Evolutionary conservation across 2,113 vertebrate species (phyloP).

Genomic region (Athene noctua): DNA sequence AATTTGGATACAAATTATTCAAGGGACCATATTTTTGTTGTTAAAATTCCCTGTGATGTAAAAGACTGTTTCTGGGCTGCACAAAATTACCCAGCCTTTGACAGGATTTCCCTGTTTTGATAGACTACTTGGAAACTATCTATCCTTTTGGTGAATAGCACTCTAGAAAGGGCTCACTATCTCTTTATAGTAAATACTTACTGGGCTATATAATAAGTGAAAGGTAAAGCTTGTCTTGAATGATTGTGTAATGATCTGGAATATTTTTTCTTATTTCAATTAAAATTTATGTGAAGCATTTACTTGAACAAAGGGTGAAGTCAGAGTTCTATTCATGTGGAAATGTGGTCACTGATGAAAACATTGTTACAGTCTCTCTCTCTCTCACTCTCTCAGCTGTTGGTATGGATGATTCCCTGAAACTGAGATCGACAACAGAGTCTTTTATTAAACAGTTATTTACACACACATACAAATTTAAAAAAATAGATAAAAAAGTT

Average conservation of each 20-base stretch:
- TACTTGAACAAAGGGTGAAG: not conserved
- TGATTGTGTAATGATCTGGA: not conserved
- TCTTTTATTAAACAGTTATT: not conserved
- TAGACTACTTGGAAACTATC: not conserved
- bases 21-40: not conserved
- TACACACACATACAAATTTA: no score
- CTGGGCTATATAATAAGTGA: not conserved
- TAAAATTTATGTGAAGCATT: not conserved
- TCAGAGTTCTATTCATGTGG: not conserved
- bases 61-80: not conserved
- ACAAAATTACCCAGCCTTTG: not conserved
- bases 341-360: not conserved
- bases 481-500: not conserved
- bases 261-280: not conserved
- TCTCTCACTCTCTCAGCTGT: not conserved
- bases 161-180: not conserved
- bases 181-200: not conserved
- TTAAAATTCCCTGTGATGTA: not conserved
- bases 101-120: not conserved
- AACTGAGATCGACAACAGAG: not conserved
- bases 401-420: fast-evolving
- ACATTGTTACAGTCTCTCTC: not conserved
- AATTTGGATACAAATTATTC: not conserved
- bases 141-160: not conserved
- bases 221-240: not conserved